Conservation (phyloP, 2,797 vertebrate genomes). For the Parotocinclus haroldoi region DNA sequence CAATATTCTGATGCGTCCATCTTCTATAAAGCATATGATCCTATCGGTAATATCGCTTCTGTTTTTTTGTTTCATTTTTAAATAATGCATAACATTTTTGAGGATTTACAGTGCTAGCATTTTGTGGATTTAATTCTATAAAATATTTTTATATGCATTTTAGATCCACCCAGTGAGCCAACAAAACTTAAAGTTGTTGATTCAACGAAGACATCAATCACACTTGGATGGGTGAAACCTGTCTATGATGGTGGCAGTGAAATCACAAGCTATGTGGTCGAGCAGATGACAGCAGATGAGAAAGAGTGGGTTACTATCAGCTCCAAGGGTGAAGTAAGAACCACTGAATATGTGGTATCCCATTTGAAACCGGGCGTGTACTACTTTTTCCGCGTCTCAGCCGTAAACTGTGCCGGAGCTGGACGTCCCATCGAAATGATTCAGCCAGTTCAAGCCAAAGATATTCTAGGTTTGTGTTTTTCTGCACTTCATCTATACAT, state of each 20-base stretch:
- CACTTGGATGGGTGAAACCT: slow-evolving; percentile 90
- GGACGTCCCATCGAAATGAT: slow-evolving; percentile 91
- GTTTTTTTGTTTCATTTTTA: background rate
- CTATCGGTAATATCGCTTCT: slow-evolving; percentile 77
- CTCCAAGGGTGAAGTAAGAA: slow-evolving; percentile 84
- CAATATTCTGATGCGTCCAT: slow-evolving; percentile 88
- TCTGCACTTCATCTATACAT: background rate
- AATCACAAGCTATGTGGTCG: slow-evolving; percentile 84
- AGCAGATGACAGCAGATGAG: slow-evolving; percentile 83
- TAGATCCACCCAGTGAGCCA: slow-evolving; percentile 91
- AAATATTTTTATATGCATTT: slow-evolving; percentile 44
- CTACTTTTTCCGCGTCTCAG: slow-evolving; percentile 91
- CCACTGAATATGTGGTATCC: slow-evolving; percentile 91
- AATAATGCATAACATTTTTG: background rate
- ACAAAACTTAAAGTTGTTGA: slow-evolving; percentile 89
- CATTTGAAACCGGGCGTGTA: slow-evolving; percentile 87
- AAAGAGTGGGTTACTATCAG: slow-evolving; percentile 88
- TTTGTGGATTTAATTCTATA: background rate
- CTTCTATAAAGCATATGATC: slow-evolving; percentile 89
- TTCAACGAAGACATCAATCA: slow-evolving; percentile 94
- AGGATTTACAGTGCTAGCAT: background rate
- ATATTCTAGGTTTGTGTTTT: slow-evolving; percentile 87
- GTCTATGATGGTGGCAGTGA: slow-evolving; percentile 92
- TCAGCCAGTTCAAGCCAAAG: slow-evolving; percentile 92
- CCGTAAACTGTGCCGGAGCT: slow-evolving; percentile 86